phyloP scores from a whole-genome alignment of 2,888 invertebrate species.

The Dasypolia templi region DNA sequence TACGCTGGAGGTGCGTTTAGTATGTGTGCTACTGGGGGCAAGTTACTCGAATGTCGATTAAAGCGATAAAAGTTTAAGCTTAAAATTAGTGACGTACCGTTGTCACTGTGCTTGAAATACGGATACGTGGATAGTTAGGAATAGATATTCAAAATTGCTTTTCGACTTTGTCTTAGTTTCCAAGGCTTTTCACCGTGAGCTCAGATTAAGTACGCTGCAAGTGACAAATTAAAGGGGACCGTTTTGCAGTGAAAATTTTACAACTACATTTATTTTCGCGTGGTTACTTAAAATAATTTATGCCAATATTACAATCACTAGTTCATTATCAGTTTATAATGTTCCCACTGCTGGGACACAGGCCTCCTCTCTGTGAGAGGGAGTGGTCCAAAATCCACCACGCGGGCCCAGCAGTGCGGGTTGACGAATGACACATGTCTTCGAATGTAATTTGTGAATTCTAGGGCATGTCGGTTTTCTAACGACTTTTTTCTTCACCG shows the following conservation, averaged over 20 bases:
- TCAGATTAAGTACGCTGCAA: not conserved
- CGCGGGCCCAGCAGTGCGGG: too few relatives aligned
- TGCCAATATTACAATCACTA: not conserved
- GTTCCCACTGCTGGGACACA: not conserved
- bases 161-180: not conserved
- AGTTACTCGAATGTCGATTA: slow-evolving; percentile 46
- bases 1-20: slow-evolving; percentile 55
- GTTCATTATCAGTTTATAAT: not conserved
- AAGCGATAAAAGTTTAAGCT: slow-evolving; percentile 1
- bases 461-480: too few relatives aligned
- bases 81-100: not conserved
- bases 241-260: not conserved
- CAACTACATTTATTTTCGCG: not conserved
- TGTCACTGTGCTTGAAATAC: not conserved
- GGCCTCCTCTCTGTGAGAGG: too few relatives aligned
- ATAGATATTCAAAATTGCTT: not conserved
- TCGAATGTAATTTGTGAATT: too few relatives aligned
- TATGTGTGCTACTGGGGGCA: slow-evolving; percentile 25
- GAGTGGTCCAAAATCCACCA: too few relatives aligned
- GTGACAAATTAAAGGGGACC: not conserved
- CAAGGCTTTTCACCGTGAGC: not conserved
- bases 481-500: too few relatives aligned
- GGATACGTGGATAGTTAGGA: not conserved
- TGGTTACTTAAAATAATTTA: not conserved
- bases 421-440: too few relatives aligned